A percentile compares a stretch with the other conserved stretches of the same genome.
Evolutionary conservation across 2,888 invertebrate species (phyloP).

Genomic region (Ypsolopha scabrella): DNA sequence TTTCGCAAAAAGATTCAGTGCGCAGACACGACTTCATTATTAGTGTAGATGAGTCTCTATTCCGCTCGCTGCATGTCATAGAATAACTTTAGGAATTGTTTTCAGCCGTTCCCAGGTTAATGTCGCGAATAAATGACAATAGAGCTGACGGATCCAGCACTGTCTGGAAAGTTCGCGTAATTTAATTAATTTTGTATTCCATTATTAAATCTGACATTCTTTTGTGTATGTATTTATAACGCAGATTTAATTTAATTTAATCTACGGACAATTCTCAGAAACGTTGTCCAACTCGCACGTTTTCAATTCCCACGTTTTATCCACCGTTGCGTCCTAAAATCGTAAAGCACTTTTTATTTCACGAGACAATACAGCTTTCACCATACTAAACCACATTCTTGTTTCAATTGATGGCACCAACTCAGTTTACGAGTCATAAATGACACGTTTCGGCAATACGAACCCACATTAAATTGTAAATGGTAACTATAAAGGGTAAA

Average conservation of each 20-base stretch:
- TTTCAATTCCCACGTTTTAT: too few species aligned
- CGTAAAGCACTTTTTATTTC: too few species aligned
- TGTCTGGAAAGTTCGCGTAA: background rate
- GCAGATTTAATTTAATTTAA: too few species aligned
- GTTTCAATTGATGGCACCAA: background rate
- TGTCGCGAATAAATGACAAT: background rate
- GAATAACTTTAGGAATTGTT: background rate
- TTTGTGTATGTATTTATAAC: too few species aligned
- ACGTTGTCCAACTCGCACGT: too few species aligned
- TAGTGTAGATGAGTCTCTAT: conserved; percentile 1
- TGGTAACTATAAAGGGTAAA: conserved; percentile 22
- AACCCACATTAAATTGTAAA: conserved; percentile 19
- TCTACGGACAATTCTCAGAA: too few species aligned
- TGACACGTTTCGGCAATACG: conserved; percentile 16
- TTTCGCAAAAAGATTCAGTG: too few species aligned
- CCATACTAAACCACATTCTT: too few species aligned
- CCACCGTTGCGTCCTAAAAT: too few species aligned
- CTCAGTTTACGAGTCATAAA: conserved; percentile 13
- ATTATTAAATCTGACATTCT: too few species aligned
- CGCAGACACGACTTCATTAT: conserved; percentile 8
- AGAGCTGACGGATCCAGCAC: background rate
- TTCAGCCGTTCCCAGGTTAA: background rate
- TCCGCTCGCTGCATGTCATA: background rate
- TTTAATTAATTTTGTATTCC: too few species aligned
- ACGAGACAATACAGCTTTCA: too few species aligned